Evolutionary conservation across 2,888 invertebrate species (phyloP), one percentile per base, ranked within the genome.

Genomic region (Ligdia adustata): DNA sequence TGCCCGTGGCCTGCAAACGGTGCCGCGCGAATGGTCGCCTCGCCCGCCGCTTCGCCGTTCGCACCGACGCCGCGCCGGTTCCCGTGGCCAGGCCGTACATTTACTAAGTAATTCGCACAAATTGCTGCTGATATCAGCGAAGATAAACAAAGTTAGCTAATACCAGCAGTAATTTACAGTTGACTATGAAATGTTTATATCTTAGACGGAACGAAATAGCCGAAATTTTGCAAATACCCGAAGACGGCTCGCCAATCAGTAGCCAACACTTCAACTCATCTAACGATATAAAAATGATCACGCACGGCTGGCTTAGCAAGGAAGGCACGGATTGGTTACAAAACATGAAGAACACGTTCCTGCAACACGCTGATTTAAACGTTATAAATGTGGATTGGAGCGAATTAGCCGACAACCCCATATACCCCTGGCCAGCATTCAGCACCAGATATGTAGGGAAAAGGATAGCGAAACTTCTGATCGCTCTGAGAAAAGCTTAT

Each of bases 221-320:
- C 3, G 89, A 89, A 66, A 45, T 58, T 11, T 52, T 90, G 11
- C 42, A 34, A 9, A 61, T 81, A 31, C 72, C 80, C 1, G 60
- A 62, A n/a, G 52, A 65, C n/a, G 51, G 15, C 1, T 28, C 66
- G 4, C 26, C 55, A 4, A 59, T 83, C 13, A 57, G 60, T 13
- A 90, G 85, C 51, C 45, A 55, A 31, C 74, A 75, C 56, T 90
- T 91, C 46, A 80, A 91, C 57, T 57, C 64, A 1, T 75, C 77
- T 0, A 90, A 90, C 52, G 66, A 77, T 1, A 73, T 91, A 0
- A 91, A 87, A 69, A 79, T 91, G 7, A 46, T 92, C 7, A 91
- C 92, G 2, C 93, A 93, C 56, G 91, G 91, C 0, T 93, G 92
- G 92, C 66, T 86, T 37, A 86, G 91, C 0, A 69, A 70, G 34